phyloP scores from a whole-genome alignment of 2,113 vertebrate species.

The Reinhardtius hippoglossoides region DNA sequence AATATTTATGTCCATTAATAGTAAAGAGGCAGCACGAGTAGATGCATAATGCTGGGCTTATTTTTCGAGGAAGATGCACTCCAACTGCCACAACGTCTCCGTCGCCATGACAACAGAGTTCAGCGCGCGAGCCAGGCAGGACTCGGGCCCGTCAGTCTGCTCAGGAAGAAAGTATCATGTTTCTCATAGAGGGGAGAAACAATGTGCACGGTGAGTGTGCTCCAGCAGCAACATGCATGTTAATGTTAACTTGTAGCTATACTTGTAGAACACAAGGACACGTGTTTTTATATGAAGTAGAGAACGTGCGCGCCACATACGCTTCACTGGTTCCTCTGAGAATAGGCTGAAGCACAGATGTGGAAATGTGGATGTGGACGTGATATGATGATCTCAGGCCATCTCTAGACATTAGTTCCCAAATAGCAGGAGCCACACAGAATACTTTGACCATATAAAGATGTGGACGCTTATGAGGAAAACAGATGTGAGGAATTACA shows the following conservation, averaged over 20 bases:
- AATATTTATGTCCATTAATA: conserved; percentile 84
- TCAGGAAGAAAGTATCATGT: conserved; percentile 51
- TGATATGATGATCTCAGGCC: conserved; percentile 57
- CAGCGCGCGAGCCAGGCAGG: conserved; percentile 55
- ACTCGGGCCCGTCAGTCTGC: conserved; percentile 56
- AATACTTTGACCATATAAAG: conserved; percentile 75
- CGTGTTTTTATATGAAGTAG: not conserved
- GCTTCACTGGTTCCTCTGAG: not conserved
- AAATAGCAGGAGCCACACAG: conserved; percentile 44
- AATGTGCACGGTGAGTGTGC: conserved; percentile 39
- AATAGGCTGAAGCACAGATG: conserved; percentile 5
- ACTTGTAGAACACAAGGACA: conserved; percentile 24
- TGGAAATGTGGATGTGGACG: conserved; percentile 36
- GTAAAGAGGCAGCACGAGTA: conserved; percentile 69
- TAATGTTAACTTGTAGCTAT: conserved; percentile 37
- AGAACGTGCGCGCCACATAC: not conserved
- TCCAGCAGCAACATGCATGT: conserved; percentile 40
- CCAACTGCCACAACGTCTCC: conserved; percentile 67
- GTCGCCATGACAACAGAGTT: conserved; percentile 82
- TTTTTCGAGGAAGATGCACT: conserved; percentile 71
- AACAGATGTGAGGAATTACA: conserved; percentile 74
- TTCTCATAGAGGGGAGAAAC: conserved; percentile 29
- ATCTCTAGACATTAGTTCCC: conserved; percentile 40
- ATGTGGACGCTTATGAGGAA: conserved; percentile 53
- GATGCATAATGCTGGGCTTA: conserved; percentile 71